Evolutionary conservation across 2,113 vertebrate species (phyloP).

Genomic region (Vimba vimba): DNA sequence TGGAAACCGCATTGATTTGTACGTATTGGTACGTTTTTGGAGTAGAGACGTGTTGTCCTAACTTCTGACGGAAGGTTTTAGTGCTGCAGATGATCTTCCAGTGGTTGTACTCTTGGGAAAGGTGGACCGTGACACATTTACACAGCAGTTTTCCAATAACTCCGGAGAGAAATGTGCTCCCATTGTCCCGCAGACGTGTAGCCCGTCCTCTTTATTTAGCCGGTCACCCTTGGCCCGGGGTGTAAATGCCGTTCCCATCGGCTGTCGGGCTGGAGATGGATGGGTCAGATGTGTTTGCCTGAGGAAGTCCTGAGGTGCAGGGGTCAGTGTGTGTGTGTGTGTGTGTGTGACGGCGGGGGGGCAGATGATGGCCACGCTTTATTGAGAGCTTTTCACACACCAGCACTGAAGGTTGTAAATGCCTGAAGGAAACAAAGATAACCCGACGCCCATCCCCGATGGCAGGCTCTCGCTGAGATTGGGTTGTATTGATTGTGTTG

Average conservation of each 20-base stretch:
- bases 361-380: slow-evolving; percentile 60
- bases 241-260: slow-evolving; percentile 78
- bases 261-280: slow-evolving; percentile 76
- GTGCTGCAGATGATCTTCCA: background rate
- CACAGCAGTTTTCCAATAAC: background rate
- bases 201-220: slow-evolving; percentile 49
- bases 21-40: background rate
- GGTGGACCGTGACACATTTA: background rate
- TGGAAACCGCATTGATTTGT: background rate
- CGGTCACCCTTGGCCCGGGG: slow-evolving; percentile 65
- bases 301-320: slow-evolving; percentile 48
- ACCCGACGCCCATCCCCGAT: background rate
- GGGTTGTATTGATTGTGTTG: background rate
- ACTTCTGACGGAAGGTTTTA: background rate
- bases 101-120: background rate
- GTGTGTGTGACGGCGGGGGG: slow-evolving; percentile 52
- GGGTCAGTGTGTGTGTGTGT: slow-evolving; percentile 31
- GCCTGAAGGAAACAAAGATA: slow-evolving; percentile 66
- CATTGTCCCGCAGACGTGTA: background rate
- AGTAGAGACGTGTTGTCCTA: background rate
- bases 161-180: background rate
- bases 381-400: slow-evolving; percentile 51
- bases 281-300: slow-evolving; percentile 72
- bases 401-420: slow-evolving; percentile 62
- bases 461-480: background rate